These are phyloP conservation scores for Lepilemur septentrionalis DNA, from an alignment of 2,797 vertebrate species.

Conservation along the genomic window DNA sequence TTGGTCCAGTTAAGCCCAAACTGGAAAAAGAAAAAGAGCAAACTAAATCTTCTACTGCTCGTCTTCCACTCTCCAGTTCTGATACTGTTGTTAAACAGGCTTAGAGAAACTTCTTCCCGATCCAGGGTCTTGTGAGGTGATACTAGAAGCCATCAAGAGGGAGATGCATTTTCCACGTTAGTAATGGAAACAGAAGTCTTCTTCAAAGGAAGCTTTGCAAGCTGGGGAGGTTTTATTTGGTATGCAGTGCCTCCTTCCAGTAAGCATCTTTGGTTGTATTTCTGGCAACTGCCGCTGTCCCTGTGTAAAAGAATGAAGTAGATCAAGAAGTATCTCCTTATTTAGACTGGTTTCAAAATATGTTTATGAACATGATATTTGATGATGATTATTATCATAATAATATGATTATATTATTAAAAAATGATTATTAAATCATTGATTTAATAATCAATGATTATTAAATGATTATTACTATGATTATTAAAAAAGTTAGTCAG, in stretches of 20 bases:
- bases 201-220: not conserved
- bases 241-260: not conserved
- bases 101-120: not conserved
- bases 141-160: not conserved
- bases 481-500: not conserved
- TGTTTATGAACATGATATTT: too few species aligned
- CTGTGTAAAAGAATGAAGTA: not conserved
- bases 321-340: not conserved
- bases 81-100: not conserved
- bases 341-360: slow-evolving; percentile 15
- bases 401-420: too few species aligned
- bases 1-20: not conserved
- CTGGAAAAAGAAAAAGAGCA: not conserved
- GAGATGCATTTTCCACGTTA: slow-evolving; percentile 18
- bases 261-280: not conserved
- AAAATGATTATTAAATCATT: too few species aligned
- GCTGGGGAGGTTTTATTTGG: not conserved
- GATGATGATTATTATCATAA: too few species aligned
- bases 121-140: not conserved
- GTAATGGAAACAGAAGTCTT: slow-evolving; percentile 14
- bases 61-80: not conserved
- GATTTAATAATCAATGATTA: too few species aligned
- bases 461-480: too few species aligned
- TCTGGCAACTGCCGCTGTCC: not conserved
- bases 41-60: not conserved